Evolutionary conservation across 2,797 vertebrate species (phyloP).

Genomic region (Sardinella longiceps): DNA sequence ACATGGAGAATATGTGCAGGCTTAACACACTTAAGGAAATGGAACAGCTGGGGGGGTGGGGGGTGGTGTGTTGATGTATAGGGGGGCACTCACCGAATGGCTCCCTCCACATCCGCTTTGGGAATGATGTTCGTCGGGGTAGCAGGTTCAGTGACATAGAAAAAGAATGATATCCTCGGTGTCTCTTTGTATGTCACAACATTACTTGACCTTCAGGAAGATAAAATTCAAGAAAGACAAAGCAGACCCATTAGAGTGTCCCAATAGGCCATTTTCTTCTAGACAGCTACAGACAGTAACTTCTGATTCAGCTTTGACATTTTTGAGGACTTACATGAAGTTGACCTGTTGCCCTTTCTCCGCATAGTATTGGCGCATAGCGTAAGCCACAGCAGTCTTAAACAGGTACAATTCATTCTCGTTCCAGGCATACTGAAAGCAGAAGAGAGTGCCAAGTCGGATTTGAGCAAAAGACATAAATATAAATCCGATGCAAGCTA

Average conservation of each 20-base stretch:
- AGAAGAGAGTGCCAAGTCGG: constrained; percentile 34
- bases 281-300: background rate
- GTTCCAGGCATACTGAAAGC: constrained; percentile 88
- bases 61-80: background rate
- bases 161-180: background rate
- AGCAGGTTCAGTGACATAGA: background rate
- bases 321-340: constrained; percentile 78
- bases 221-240: background rate
- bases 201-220: background rate
- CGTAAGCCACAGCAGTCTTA: constrained; percentile 86
- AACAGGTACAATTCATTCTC: constrained; percentile 89
- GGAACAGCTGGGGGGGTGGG: background rate
- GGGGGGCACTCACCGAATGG: background rate
- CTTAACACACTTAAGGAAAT: constrained; percentile 10
- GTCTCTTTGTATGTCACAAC: background rate
- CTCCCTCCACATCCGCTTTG: constrained; percentile 1
- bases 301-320: background rate
- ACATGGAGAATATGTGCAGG: background rate
- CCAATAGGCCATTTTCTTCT: constrained; percentile 1
- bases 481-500: constrained; percentile 14
- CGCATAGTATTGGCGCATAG: constrained; percentile 74
- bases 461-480: constrained; percentile 17
- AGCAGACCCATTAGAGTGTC: background rate
- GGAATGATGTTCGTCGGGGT: background rate
- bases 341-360: constrained; percentile 58